A percentile compares a stretch with the other conserved stretches of the same genome.
Evolutionary conservation across 2,888 invertebrate genomes (phyloP).

Genomic region (Macrosiphum euphorbiae): DNA sequence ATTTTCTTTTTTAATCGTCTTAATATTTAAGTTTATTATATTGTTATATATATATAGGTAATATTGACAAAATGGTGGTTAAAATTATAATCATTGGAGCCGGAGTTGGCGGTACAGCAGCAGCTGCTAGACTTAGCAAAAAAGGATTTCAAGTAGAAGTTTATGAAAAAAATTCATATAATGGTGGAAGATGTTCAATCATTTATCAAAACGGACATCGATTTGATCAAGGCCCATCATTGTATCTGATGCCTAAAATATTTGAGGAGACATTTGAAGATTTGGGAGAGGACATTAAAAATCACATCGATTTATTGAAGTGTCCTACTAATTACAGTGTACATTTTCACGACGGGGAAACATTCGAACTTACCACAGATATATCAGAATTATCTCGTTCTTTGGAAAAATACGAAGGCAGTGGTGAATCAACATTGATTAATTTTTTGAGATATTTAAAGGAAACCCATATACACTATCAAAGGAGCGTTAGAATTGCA

Average conservation of each 20-base stretch:
- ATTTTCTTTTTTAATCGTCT: background rate
- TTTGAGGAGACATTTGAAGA: slow-evolving; percentile 57
- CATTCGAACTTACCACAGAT: slow-evolving; percentile 53
- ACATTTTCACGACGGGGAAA: slow-evolving; percentile 58
- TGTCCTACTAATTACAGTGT: slow-evolving; percentile 48
- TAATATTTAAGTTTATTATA: background rate
- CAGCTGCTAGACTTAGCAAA: slow-evolving; percentile 57
- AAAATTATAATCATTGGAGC: slow-evolving; percentile 47
- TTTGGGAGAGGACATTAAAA: slow-evolving; percentile 52
- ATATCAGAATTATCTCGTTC: slow-evolving; percentile 46
- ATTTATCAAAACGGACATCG: slow-evolving; percentile 54
- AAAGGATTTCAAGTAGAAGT: slow-evolving; percentile 61
- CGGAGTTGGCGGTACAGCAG: slow-evolving; percentile 54
- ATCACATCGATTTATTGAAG: slow-evolving; percentile 51
- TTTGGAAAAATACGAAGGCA: slow-evolving; percentile 48
- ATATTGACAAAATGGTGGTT: background rate
- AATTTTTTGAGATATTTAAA: slow-evolving; percentile 47
- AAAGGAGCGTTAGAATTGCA: slow-evolving; percentile 47
- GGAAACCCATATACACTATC: slow-evolving; percentile 57
- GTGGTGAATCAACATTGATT: slow-evolving; percentile 36
- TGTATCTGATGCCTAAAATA: slow-evolving; percentile 59
- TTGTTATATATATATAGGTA: too few relatives aligned
- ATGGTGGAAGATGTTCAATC: slow-evolving; percentile 55
- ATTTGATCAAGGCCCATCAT: slow-evolving; percentile 58
- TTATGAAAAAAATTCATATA: slow-evolving; percentile 56